Evolutionary conservation across 2,888 invertebrate genomes (phyloP).

Genomic region (Cepaea hortensis): DNA sequence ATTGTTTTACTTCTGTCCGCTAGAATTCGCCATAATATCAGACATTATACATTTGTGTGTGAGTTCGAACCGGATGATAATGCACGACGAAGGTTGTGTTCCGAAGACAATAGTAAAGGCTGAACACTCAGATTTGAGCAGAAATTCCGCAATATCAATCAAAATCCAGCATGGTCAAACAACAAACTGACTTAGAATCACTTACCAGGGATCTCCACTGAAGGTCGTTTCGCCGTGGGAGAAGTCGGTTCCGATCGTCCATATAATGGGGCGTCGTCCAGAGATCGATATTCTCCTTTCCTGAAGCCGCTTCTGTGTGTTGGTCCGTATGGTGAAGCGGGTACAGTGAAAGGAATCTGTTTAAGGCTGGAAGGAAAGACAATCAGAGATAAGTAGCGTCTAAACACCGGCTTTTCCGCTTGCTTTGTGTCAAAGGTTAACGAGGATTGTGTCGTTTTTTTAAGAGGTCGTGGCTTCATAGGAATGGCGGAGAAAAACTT

Average conservation of each 20-base stretch:
- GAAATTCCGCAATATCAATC: no score
- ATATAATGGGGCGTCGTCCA: slow-evolving; percentile 55
- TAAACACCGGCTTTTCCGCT: slow-evolving; percentile 47
- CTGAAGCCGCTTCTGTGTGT: slow-evolving; percentile 54
- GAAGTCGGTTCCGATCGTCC: slow-evolving; percentile 67
- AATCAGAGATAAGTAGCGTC: slow-evolving; percentile 65
- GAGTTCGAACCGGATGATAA: no score
- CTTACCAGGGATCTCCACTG: slow-evolving; percentile 71
- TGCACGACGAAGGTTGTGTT: no score
- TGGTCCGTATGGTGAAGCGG: slow-evolving; percentile 55
- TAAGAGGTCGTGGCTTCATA: slow-evolving; percentile 2
- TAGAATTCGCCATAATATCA: no score
- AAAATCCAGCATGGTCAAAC: no score
- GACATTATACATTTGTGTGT: no score
- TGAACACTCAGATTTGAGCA: no score
- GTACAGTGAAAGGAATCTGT: slow-evolving; percentile 74
- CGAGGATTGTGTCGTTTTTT: slow-evolving; percentile 19
- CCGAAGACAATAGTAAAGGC: no score
- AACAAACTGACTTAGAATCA: no score
- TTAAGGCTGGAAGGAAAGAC: slow-evolving; percentile 72
- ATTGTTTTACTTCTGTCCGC: no score
- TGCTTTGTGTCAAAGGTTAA: slow-evolving; percentile 30
- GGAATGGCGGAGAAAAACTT: slow-evolving; percentile 23
- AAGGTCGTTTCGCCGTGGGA: slow-evolving; percentile 68
- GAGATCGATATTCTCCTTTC: slow-evolving; percentile 55